A percentile compares a stretch with the other conserved stretches of the same genome.
Conservation (phyloP, 2,888 invertebrate species). For the Lymantria dispar region DNA sequence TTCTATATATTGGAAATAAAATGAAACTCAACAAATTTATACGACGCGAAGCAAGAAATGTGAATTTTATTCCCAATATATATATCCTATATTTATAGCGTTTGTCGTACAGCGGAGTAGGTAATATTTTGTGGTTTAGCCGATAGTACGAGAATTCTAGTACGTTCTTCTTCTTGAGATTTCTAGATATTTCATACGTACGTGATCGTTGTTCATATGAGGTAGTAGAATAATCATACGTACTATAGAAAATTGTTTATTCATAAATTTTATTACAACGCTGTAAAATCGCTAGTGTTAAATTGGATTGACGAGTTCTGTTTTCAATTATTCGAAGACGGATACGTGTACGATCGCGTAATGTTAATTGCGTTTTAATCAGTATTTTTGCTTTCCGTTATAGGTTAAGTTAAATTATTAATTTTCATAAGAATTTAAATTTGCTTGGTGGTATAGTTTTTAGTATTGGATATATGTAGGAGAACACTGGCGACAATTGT, state of each 20-base stretch:
- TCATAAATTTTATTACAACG: constrained; percentile 8
- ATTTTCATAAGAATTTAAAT: too few relatives aligned
- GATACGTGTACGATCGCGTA: neutral
- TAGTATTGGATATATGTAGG: too few relatives aligned
- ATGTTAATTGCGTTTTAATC: constrained; percentile 9
- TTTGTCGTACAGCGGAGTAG: constrained; percentile 13
- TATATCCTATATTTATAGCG: constrained; percentile 21
- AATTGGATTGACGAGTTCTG: constrained; percentile 7
- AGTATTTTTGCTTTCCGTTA: neutral
- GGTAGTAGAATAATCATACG: constrained; percentile 30
- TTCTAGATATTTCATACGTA: constrained; percentile 48
- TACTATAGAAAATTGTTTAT: constrained; percentile 15
- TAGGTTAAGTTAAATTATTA: neutral
- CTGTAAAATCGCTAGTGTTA: constrained; percentile 5
- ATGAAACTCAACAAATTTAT: too few relatives aligned
- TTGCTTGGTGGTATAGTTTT: too few relatives aligned
- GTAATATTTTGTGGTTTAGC: constrained; percentile 38
- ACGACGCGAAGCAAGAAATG: neutral
- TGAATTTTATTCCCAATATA: constrained; percentile 1
- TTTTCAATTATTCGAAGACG: constrained; percentile 4
- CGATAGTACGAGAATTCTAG: constrained; percentile 37
- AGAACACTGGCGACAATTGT: too few relatives aligned
- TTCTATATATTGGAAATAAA: neutral
- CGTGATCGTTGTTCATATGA: constrained; percentile 49
- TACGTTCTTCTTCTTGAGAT: constrained; percentile 34